Evolutionary conservation across 2,797 vertebrate species (phyloP).

Genomic region (Antrozous pallidus): DNA sequence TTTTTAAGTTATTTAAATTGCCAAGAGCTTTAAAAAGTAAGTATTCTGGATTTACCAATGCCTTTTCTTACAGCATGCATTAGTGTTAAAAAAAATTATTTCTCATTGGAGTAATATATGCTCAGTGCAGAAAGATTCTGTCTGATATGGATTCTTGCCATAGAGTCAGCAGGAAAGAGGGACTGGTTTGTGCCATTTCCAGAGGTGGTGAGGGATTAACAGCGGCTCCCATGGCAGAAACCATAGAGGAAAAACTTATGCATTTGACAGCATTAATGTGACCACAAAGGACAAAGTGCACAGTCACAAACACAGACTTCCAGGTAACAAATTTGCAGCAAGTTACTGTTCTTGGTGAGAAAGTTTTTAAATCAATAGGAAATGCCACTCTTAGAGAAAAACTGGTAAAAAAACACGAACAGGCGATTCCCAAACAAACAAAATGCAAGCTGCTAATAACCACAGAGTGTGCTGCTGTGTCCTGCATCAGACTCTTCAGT

Average conservation of each 20-base stretch:
- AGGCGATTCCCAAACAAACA: not conserved
- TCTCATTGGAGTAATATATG: not conserved
- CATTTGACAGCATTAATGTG: not conserved
- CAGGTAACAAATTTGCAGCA: not conserved
- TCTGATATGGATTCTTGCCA: not conserved
- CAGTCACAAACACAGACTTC: not conserved
- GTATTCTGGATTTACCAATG: constrained; percentile 5
- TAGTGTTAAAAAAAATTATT: not conserved
- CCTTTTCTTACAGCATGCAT: not conserved
- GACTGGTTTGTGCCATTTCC: not conserved
- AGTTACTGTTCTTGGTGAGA: not conserved
- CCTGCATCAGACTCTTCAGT: not conserved
- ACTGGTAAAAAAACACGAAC: not conserved
- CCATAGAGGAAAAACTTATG: not conserved
- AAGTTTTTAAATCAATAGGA: not conserved
- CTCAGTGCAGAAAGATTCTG: not conserved
- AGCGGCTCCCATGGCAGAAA: not conserved
- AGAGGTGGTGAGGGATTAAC: not conserved
- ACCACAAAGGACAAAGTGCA: not conserved
- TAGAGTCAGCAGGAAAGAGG: not conserved
- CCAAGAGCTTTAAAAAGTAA: constrained; percentile 27
- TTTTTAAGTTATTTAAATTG: constrained; percentile 23
- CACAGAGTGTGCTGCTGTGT: not conserved
- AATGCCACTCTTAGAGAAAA: not conserved
- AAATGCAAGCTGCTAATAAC: not conserved